A percentile compares a stretch with the other conserved stretches of the same genome.
Conservation (phyloP, 2,888 invertebrate species). For the Amblyjoppa fuscipennis region DNA sequence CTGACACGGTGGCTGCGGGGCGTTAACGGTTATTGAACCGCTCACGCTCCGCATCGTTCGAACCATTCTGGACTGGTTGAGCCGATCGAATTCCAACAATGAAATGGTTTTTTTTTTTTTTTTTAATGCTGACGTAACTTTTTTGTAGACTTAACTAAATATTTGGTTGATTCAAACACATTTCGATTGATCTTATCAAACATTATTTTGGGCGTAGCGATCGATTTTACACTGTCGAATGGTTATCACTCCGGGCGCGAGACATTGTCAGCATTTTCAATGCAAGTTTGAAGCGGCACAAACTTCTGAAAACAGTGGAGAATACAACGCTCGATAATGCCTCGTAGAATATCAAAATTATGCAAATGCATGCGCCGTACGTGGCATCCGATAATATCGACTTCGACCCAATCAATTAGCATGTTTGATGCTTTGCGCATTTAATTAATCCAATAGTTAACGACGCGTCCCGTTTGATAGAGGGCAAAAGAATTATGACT, state of each 20-base stretch:
- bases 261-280: slow-evolving; percentile 62
- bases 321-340: slow-evolving; percentile 63
- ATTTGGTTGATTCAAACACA: too few species aligned
- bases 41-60: too few species aligned
- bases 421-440: slow-evolving; percentile 48
- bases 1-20: too few species aligned
- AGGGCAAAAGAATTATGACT: too few species aligned
- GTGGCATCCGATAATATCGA: slow-evolving; percentile 8
- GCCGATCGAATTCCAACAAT: too few species aligned
- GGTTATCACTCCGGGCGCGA: slow-evolving; percentile 60
- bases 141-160: too few species aligned
- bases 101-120: too few species aligned
- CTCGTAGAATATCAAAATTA: slow-evolving; percentile 51
- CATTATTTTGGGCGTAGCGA: not conserved
- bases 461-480: not conserved
- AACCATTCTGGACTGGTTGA: too few species aligned
- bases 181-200: too few species aligned
- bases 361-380: slow-evolving; percentile 38
- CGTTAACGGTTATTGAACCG: too few species aligned
- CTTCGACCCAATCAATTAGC: slow-evolving; percentile 43
- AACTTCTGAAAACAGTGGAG: slow-evolving; percentile 47
- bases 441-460: slow-evolving; percentile 32
- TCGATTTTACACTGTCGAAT: slow-evolving; percentile 67
- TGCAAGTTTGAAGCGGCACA: slow-evolving; percentile 27
- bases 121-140: too few species aligned